A percentile compares a stretch with the other conserved stretches of the same genome.
These are phyloP conservation scores for Polydrusus tereticollis DNA, from an alignment of 2,888 invertebrate genomes.

Conservation along the genomic window DNA sequence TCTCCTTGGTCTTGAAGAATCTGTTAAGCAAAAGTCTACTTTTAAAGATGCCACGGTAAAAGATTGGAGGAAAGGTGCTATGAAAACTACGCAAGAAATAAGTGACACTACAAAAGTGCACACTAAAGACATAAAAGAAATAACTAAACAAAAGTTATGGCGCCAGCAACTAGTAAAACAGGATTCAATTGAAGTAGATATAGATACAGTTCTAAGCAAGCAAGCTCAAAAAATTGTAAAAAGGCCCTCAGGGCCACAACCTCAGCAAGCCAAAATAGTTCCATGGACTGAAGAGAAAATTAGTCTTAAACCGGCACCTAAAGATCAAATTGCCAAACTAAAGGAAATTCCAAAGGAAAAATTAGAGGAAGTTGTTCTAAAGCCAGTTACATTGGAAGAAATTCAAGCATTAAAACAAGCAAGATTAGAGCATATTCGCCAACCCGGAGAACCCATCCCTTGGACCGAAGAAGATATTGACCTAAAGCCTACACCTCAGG, in stretches of 20 bases:
- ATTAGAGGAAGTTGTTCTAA: slow-evolving; percentile 65
- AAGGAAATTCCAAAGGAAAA: slow-evolving; percentile 70
- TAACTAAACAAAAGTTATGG: slow-evolving; percentile 8
- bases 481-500: slow-evolving; percentile 66
- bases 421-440: slow-evolving; percentile 37
- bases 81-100: background rate
- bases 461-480: slow-evolving; percentile 76
- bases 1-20: background rate
- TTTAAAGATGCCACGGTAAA: background rate
- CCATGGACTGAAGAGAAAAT: slow-evolving; percentile 78
- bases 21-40: background rate
- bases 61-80: slow-evolving; percentile 21
- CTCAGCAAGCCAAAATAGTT: slow-evolving; percentile 50
- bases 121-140: background rate
- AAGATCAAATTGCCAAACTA: slow-evolving; percentile 57
- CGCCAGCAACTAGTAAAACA: slow-evolving; percentile 37
- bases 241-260: slow-evolving; percentile 17
- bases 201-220: slow-evolving; percentile 40
- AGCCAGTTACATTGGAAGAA: slow-evolving; percentile 43
- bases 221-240: slow-evolving; percentile 29
- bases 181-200: slow-evolving; percentile 44
- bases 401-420: slow-evolving; percentile 45
- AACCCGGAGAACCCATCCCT: slow-evolving; percentile 65
- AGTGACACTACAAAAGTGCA: background rate
- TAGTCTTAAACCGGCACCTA: slow-evolving; percentile 66